Base-by-base conservation (phyloP, 2,888 invertebrate genomes). In the Octodonta nipae region DNA sequence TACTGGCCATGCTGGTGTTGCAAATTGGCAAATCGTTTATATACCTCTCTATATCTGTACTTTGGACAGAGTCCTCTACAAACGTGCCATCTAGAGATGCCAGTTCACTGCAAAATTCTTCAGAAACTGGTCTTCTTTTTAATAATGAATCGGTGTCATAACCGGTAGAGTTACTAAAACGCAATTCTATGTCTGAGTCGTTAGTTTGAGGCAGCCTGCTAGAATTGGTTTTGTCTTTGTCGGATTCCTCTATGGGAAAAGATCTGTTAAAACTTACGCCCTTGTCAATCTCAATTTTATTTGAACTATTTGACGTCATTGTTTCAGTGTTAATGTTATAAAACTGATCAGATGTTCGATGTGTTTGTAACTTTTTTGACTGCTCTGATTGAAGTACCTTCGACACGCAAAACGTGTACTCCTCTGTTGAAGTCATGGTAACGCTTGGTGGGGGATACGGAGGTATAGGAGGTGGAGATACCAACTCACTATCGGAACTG, bases 381-480 rank as follows among this genome's bases (percentile, higher is more conserved):
- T 43, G 39, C 10, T 47, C 45, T 22, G 41, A 39, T 10, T 22
- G 27, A 11, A 30, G 33, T 11, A 38, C 40, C 26, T 38, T 35
- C n/a, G 22, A 3, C n/a, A 22, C n/a, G 11, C 4, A 10, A 22
- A 22, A 22, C 2, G 22, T 10, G 11, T 10, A 22, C 29, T 45
- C 38, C 30, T 40, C 35, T 17, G 39, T 38, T 20, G 37, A 39
- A 28, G 79, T 77, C 4, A 81, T 60, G 35, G 83, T 80, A 37
- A 79, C 78, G 45, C 73, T 55, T 4, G 82, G 80, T 1, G 82
- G 80, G 0, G 83, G 75, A 6, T 79, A 74, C 13, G 72, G 74
- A 4, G 85, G 84, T 42, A 81, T 73, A 0, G 84, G 81, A 4
- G 84, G 85, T 3, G 84, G 84, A 2, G 80, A 75, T 3, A 81